Conservation (phyloP, 2,797 vertebrate genomes). For the Nyctibius grandis region DNA sequence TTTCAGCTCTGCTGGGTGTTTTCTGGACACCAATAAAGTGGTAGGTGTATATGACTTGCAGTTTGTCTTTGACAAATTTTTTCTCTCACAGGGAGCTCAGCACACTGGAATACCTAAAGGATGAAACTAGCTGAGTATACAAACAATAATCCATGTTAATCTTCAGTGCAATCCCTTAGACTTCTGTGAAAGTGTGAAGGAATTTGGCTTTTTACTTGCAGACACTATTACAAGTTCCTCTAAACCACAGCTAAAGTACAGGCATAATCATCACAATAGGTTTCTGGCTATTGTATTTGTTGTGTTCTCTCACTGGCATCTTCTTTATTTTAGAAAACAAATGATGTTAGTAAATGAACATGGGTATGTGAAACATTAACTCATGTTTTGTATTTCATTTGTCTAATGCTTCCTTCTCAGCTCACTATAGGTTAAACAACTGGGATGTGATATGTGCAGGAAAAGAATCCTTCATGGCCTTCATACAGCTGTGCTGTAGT, state of each 20-base stretch:
- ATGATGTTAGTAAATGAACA: neutral
- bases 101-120: neutral
- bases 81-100: neutral
- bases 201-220: neutral
- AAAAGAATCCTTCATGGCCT: conserved; percentile 6
- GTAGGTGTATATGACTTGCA: neutral
- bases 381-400: neutral
- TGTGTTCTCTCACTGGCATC: neutral
- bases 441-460: neutral
- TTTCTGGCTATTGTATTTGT: neutral
- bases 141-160: neutral
- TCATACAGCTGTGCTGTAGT: neutral
- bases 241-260: neutral
- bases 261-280: neutral
- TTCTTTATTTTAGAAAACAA: neutral
- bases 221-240: neutral
- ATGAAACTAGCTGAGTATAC: neutral
- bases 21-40: neutral
- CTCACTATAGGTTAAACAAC: neutral
- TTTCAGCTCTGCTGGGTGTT: neutral
- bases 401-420: neutral
- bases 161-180: neutral
- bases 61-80: neutral
- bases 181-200: neutral
- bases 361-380: neutral